phyloP scores from a whole-genome alignment of 1,140 invertebrate species.

The Battus philenor region DNA sequence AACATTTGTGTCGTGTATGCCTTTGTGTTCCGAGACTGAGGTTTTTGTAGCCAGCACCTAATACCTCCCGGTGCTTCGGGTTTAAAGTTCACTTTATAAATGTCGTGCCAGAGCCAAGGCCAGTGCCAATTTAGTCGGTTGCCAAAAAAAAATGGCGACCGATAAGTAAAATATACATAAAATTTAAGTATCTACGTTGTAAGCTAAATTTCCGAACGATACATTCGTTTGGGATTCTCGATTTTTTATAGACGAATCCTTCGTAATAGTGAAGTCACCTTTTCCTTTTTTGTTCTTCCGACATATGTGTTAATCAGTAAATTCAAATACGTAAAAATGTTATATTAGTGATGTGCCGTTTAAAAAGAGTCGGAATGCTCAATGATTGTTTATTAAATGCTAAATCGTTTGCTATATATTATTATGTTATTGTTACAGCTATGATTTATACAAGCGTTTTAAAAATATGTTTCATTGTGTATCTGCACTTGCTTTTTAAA shows the following conservation, averaged over 20 bases:
- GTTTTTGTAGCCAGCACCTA: neutral
- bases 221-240: slow-evolving; percentile 3
- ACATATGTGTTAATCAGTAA: too few species aligned
- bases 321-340: slow-evolving; percentile 10
- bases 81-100: neutral
- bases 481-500: too few species aligned
- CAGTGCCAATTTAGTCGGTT: neutral
- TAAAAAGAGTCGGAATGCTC: slow-evolving; percentile 4
- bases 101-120: neutral
- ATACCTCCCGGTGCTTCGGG: neutral
- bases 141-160: neutral
- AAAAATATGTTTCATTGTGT: too few species aligned
- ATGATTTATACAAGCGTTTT: slow-evolving; percentile 5
- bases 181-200: neutral
- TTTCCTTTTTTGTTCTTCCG: neutral
- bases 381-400: slow-evolving; percentile 6
- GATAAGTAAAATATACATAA: neutral
- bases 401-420: slow-evolving; percentile 7
- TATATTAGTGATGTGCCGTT: slow-evolving; percentile 6
- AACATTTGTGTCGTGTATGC: too few species aligned
- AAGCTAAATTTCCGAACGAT: neutral
- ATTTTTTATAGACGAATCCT: slow-evolving; percentile 7
- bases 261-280: slow-evolving; percentile 3
- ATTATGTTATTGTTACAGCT: slow-evolving; percentile 5
- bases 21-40: neutral